These are phyloP conservation scores for Pachypanchax playfairii DNA, from an alignment of 2,113 vertebrate genomes.

Conservation along the genomic window DNA sequence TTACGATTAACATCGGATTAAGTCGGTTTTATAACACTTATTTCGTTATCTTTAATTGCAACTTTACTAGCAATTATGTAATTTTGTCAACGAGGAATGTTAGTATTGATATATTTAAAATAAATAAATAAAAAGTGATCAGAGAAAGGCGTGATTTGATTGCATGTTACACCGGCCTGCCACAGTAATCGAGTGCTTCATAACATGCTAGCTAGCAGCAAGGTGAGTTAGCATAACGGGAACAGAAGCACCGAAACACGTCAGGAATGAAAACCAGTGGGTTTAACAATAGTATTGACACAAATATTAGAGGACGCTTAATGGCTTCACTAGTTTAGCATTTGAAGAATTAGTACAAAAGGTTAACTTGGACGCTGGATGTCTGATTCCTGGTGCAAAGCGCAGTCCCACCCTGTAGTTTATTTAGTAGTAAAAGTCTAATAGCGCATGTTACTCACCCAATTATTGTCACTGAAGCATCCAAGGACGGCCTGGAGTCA, in stretches of 20 bases:
- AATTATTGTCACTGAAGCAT: constrained; percentile 63
- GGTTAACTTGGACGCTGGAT: neutral
- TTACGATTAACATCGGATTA: too few species aligned
- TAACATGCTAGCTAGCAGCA: constrained; percentile 55
- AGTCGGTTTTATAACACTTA: too few species aligned
- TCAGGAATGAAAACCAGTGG: neutral
- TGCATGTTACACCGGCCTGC: neutral
- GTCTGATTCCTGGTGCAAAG: constrained; percentile 20
- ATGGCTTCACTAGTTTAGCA: neutral
- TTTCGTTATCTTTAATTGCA: neutral
- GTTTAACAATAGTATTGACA: neutral
- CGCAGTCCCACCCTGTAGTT: constrained; percentile 35
- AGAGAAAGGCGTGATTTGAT: neutral
- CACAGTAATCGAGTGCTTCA: constrained; percentile 18
- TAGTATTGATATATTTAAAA: neutral
- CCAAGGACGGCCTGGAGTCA: constrained; percentile 49
- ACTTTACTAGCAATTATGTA: neutral
- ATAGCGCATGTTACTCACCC: constrained; percentile 61
- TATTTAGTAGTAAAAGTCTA: constrained; percentile 16
- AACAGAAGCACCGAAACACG: neutral
- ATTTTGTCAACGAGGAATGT: neutral
- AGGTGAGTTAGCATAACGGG: constrained; percentile 57
- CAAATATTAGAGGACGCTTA: too few species aligned
- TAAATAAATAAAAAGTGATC: neutral
- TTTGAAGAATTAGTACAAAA: constrained; percentile 4